A percentile compares a stretch with the other conserved stretches of the same genome.
phyloP scores from a whole-genome alignment of 2,113 vertebrate genomes.

The Caretta caretta region DNA sequence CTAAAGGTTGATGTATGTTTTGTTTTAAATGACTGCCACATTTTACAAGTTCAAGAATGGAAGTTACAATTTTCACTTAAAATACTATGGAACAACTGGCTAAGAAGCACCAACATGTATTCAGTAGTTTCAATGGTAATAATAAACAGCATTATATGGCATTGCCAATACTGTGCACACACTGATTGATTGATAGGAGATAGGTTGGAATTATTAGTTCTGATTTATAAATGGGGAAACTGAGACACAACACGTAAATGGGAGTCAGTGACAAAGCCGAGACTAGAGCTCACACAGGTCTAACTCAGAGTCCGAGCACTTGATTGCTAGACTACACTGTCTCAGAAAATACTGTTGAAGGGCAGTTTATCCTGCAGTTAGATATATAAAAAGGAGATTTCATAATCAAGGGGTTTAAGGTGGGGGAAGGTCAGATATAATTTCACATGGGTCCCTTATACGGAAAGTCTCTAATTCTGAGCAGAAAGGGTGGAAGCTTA shows the following conservation, averaged over 20 bases:
- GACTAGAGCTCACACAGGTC: conserved; percentile 2
- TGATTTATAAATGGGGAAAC: neutral
- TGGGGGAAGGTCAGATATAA: neutral
- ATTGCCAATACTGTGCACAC: neutral
- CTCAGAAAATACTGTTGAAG: neutral
- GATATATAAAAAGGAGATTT: neutral
- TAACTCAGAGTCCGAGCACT: neutral
- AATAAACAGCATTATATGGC: neutral
- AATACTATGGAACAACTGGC: neutral
- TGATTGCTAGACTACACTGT: neutral
- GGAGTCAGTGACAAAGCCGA: neutral
- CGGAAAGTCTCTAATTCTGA: neutral
- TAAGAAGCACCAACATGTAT: neutral
- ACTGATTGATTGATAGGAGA: neutral
- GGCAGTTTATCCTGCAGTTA: neutral
- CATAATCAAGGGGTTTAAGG: neutral
- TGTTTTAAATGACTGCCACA: neutral
- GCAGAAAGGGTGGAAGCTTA: neutral
- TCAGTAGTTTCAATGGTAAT: neutral
- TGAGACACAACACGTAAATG: neutral
- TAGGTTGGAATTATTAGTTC: neutral
- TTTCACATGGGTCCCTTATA: neutral
- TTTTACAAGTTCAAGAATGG: neutral
- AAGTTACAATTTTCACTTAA: neutral
- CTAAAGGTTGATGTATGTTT: neutral